Base-by-base conservation (phyloP, 2,888 invertebrate genomes). In the Apantesis nais region DNA sequence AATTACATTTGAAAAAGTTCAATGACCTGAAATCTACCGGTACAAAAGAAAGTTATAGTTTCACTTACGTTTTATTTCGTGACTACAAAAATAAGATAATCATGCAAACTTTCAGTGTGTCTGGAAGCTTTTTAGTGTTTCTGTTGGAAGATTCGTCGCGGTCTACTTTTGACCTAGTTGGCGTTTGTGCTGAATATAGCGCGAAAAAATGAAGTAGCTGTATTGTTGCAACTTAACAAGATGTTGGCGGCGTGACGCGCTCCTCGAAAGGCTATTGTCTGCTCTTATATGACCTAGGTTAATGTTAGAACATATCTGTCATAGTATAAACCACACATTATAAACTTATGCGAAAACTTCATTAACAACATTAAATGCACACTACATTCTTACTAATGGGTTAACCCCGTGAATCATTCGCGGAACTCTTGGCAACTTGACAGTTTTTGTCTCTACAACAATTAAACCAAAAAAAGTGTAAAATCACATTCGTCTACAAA, bases 161-260 rank as follows among this genome's bases (percentile, higher is more conserved):
- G 74, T 76, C 60, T 70, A 75, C 74, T 71, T 72, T 85, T 85
- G 85, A 87, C 88, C 87, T 77, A 84, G 81, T 85, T 86, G 71
- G 84, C 72, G 82, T 82, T 85, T 84, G 71, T 22, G 76, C 80
- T 83, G 78, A 83, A 85, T 83, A 81, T 79, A 78, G 73, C 39
- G 75, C 70, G 68, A 70, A 73, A 74, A 77, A 81, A 74, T 75
- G 72, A 74, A 80, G 72, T 67, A 74, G 74, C 75, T 77, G 76
- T 74, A 74, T 78, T 79, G 77, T 79, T 76, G 73, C 74, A 71
- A 72, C 64, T 68, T 22, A 60, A 63, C 60, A 22, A 65, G 61
- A 25, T 72, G 72, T 71, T 69, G 74, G 58, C 73, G 67, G 25
- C 62, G 34, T 12, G 68, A 41, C 44, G 52, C 62, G 41, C 65